Base-by-base conservation (phyloP, 2,797 vertebrate genomes). In the Alfaro cultratus region DNA sequence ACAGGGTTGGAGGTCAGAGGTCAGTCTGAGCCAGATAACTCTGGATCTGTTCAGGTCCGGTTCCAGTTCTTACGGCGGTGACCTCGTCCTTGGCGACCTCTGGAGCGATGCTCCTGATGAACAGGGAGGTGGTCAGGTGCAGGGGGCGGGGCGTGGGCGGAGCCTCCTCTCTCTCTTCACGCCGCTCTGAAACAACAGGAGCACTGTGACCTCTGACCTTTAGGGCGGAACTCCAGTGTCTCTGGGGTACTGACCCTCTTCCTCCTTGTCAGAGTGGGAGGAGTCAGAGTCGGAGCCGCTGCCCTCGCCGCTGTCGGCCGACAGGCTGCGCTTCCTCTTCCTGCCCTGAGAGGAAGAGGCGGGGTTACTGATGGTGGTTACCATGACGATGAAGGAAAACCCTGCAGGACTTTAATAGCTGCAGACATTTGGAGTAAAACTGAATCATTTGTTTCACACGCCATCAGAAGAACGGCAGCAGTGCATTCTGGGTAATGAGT, bases 71-170 rank as follows among this genome's bases (percentile, higher is more conserved):
- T 76, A 98, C 97, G 71, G 96, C 95, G 0, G 96, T 96, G 71
- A 98, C 97, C 92, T 98, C 97, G 0, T 97, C 97, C 87, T 97
- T 97, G 5, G 96, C 97, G 74, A 98, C 97, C 75, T 97, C 96
- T 0, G 97, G 97, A 0, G 97, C 96, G 0, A 98, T 97, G 93
- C 96, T 98, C 2, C 97, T 93, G 95, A 98, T 97, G 84, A 98
- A 98, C 74, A 98, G 94, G 0, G 97, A 98, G 36, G 96, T 97
- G 23, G 97, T 98, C 84, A 97, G 97, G 89, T 98, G 97, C n/a
- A 98, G 94, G 0, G 97, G 96, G 18, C 97, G 18, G 96, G 97
- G 87, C 95, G 95, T 83, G 0, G 81, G 84, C 31, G 95, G 75
- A 41, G 80, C 95, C 7, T 96, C 95, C 80, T 95, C 94, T 0